phyloP scores from a whole-genome alignment of 2,888 invertebrate genomes.

The Ormyrus pomaceus region DNA sequence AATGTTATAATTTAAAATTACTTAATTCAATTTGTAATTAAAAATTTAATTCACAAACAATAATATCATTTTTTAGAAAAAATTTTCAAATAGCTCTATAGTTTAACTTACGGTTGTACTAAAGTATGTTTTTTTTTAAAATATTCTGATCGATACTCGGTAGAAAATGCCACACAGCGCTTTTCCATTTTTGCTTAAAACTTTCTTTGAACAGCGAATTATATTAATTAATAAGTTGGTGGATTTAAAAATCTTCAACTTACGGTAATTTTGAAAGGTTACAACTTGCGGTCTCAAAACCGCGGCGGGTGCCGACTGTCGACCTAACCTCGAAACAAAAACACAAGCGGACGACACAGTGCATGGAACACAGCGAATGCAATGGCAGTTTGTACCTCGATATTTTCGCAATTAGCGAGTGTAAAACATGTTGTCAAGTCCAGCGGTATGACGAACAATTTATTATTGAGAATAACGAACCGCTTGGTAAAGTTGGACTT shows the following conservation, averaged over 20 bases:
- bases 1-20: background rate
- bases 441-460: slow-evolving; percentile 4
- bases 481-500: slow-evolving; percentile 29
- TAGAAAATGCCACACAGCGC: slow-evolving; percentile 54
- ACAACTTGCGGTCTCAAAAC: background rate
- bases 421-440: slow-evolving; percentile 46
- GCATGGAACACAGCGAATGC: background rate
- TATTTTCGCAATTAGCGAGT: slow-evolving; percentile 37
- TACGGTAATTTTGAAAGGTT: too few species aligned
- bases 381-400: slow-evolving; percentile 42
- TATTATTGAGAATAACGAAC: slow-evolving; percentile 22
- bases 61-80: too few species aligned
- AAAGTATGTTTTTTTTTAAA: slow-evolving; percentile 55
- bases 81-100: too few species aligned
- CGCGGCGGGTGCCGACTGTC: background rate
- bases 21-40: background rate
- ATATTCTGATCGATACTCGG: slow-evolving; percentile 64
- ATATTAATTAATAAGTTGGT: too few species aligned
- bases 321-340: slow-evolving; percentile 33
- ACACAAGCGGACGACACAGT: slow-evolving; percentile 17
- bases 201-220: too few species aligned
- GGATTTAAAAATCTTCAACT: too few species aligned
- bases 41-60: too few species aligned
- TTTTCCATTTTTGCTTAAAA: slow-evolving; percentile 39
- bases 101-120: slow-evolving; percentile 58